Evolutionary conservation across 1,140 invertebrate species (phyloP), one percentile per base, ranked within the genome.

Genomic region (Anastrepha obliqua): DNA sequence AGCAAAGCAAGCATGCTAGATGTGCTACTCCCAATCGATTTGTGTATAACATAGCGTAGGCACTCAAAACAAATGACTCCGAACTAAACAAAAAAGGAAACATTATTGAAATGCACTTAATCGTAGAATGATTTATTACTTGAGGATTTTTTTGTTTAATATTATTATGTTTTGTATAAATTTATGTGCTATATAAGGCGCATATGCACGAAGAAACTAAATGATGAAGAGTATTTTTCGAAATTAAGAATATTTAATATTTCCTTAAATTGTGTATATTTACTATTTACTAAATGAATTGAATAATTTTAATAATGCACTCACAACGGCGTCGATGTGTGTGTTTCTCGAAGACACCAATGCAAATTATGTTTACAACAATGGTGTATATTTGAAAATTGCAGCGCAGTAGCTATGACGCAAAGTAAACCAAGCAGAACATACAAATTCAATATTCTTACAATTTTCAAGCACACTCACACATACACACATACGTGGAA

Each of bases 201-300:
- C 62, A 64, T 64, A 20, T 15, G 17, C 65, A 11, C 65, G 15
- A 64, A 29, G 29, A 29, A 67, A 20, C 29, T 8, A 42, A 67
- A 15, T 67, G 60, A 29, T 67, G n/a, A 55, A 55, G 55, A 81
- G 74, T 81, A 58, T 81, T 51, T 81, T 81, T 81, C 47, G n/a
- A 81, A 81, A 81, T 81, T 58, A 55, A 55, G 47, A 55, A 81
- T 81, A 81, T 20, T 55, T 55, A 81, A 55, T 55, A n/a, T 81
- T 55, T 81, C 74, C 74, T 81, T 81, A 81, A 81, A 81, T 81
- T 81, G n/a, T 81, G 47, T 55, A 81, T 51, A 81, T 74, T 15
- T 74, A 74, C 67, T 51, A 81, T 44, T 44, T 74, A 44, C 67
- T 74, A 81, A 55, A 81, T 81, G 74, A 81, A 81, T 58, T 55